Evolutionary conservation across 2,797 vertebrate genomes (phyloP), one percentile per base, ranked within the genome.

Genomic region (Microctenopoma steveboyesi): DNA sequence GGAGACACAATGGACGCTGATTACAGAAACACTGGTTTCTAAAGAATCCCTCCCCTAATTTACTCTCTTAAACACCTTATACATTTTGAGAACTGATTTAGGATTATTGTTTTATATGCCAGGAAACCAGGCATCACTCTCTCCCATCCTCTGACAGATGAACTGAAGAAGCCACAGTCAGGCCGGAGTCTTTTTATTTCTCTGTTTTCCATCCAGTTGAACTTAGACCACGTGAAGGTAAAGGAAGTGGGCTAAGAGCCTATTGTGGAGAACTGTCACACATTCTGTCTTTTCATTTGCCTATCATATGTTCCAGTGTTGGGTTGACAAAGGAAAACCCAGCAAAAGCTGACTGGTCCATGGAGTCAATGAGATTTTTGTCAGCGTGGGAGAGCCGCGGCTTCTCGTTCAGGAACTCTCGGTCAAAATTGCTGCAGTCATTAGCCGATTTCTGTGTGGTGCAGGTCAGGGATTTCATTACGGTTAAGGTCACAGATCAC

Each of bases 321-420:
- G 96, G 96, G 79, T 99, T 99, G 86, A 96, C 81, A 11, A 99
- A 99, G 56, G 98, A 99, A 91, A 99, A 99, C 64, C 97, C 98
- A 7, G 57, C 65, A 5, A 99, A 99, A 0, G 95, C 95, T 0
- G 90, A 30, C 86, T 96, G 97, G 90, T 99, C 97, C 97, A 99
- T 99, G 78, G 97, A 98, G 81, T 98, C 97, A 0, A 99, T 96
- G 69, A 99, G 93, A 91, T 96, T 97, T 91, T 99, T 99, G 91
- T 99, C 98, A 0, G 93, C 92, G 51, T 95, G 94, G 12, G 98
- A 98, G 51, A 99, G 76, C 27, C 95, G 95, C 0, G 98, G 94
- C 81, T 99, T 99, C 92, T 99, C 98, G 0, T 91, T 97, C 81
- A 99, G 93, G 82, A 99, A 99, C 85, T 99, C 98, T 47, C 95